Conservation (phyloP, 2,797 vertebrate species). For the Spinus olivaceus region DNA sequence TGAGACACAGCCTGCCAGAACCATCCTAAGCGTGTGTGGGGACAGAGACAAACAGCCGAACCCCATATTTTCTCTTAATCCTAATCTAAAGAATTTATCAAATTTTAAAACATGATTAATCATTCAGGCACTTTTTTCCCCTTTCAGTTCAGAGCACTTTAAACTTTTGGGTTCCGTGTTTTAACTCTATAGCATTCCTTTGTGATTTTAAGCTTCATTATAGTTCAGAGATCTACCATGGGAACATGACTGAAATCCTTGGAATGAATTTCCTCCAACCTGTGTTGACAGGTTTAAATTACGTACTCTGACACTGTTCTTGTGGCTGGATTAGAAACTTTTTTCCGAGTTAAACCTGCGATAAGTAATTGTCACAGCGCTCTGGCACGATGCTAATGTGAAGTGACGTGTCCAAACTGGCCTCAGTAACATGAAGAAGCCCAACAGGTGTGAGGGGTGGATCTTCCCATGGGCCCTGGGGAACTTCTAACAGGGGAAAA, state of each 20-base stretch:
- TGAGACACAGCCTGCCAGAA: too few relatives aligned
- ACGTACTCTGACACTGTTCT: conserved; percentile 80
- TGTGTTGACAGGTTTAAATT: conserved; percentile 79
- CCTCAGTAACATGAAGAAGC: conserved; percentile 81
- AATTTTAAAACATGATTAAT: neutral
- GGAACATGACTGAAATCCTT: conserved; percentile 61
- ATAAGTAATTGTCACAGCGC: conserved; percentile 84
- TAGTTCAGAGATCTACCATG: conserved; percentile 53
- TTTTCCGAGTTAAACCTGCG: conserved; percentile 78
- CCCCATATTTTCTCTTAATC: neutral
- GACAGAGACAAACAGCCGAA: too few relatives aligned
- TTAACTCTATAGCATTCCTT: conserved; percentile 39
- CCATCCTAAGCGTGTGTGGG: too few relatives aligned
- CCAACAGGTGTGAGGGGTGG: conserved; percentile 87
- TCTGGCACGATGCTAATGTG: conserved; percentile 78
- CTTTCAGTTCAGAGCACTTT: neutral
- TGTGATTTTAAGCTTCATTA: conserved; percentile 49
- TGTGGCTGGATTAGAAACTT: conserved; percentile 82
- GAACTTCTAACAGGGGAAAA: conserved; percentile 83
- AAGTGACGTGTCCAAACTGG: conserved; percentile 80
- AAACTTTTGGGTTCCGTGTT: neutral
- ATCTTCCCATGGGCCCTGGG: conserved; percentile 78
- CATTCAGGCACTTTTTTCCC: neutral
- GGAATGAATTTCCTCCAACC: conserved; percentile 69
- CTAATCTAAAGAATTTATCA: neutral